Evolutionary conservation across 2,113 vertebrate species (phyloP).

Genomic region (Pantherophis guttatus): DNA sequence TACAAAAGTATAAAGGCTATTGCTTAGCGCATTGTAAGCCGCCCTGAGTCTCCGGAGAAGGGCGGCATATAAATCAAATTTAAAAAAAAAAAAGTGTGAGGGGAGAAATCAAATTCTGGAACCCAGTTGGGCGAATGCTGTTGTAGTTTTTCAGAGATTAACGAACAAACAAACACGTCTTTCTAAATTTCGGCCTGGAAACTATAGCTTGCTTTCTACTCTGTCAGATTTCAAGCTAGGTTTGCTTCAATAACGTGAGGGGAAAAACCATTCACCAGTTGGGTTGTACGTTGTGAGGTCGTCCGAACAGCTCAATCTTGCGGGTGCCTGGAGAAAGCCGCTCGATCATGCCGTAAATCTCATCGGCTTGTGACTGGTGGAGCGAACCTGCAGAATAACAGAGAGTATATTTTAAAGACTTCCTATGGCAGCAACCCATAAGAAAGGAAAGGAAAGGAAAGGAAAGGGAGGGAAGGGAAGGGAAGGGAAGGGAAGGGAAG

Average conservation of each 20-base stretch:
- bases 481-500: too few relatives aligned
- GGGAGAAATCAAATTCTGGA: too few relatives aligned
- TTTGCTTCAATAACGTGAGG: neutral
- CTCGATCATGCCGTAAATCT: constrained; percentile 95
- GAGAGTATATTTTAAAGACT: neutral
- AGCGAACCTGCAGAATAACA: constrained; percentile 77
- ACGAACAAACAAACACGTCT: too few relatives aligned
- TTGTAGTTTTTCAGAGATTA: neutral
- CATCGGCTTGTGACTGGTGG: constrained; percentile 92
- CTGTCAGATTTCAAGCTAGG: neutral
- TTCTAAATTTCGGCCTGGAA: neutral
- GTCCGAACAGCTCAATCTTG: constrained; percentile 89
- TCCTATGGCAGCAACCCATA: neutral
- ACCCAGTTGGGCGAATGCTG: too few relatives aligned
- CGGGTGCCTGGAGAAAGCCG: constrained; percentile 87
- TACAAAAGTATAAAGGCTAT: too few relatives aligned
- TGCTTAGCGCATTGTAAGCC: too few relatives aligned
- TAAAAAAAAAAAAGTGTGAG: too few relatives aligned
- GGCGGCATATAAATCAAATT: too few relatives aligned
- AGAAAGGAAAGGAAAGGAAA: neutral
- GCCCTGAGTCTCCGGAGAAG: too few relatives aligned
- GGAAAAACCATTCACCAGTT: constrained; percentile 76
- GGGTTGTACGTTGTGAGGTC: constrained; percentile 92
- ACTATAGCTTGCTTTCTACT: neutral
- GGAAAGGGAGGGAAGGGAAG: too few relatives aligned